Conservation (phyloP, 2,888 invertebrate genomes). For the Acleris laterana region DNA sequence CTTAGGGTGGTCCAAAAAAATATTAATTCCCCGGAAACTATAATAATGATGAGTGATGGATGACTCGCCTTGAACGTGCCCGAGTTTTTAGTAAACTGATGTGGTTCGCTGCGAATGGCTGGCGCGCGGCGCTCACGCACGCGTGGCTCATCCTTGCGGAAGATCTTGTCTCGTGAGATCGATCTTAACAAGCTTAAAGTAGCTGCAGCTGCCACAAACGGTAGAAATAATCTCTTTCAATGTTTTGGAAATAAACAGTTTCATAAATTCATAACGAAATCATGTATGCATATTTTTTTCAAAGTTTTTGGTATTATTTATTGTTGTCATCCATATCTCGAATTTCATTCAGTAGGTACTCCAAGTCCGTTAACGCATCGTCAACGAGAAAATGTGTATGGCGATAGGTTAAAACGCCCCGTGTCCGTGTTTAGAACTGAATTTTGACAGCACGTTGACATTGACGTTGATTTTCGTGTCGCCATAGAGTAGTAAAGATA, state of each 20-base stretch:
- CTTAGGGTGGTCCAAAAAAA: constrained; percentile 14
- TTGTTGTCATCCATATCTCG: too few species aligned
- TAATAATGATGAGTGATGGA: constrained; percentile 36
- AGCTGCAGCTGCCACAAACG: background rate
- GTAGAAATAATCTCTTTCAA: background rate
- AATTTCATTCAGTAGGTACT: too few species aligned
- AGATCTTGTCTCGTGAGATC: background rate
- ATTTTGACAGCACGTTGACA: too few species aligned
- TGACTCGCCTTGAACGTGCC: constrained; percentile 37
- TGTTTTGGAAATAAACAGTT: background rate
- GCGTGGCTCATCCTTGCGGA: constrained; percentile 13
- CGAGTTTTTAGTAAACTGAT: constrained; percentile 16
- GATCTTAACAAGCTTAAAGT: background rate
- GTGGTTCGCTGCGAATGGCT: background rate
- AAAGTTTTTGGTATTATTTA: too few species aligned
- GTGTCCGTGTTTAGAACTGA: too few species aligned
- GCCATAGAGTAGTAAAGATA: too few species aligned
- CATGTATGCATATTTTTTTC: too few species aligned
- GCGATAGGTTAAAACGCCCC: too few species aligned
- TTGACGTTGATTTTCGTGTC: too few species aligned
- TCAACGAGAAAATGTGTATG: too few species aligned
- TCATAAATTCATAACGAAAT: too few species aligned
- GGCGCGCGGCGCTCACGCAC: constrained; percentile 9
- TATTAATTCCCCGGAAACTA: constrained; percentile 32
- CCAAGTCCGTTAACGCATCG: too few species aligned